Conservation (phyloP, 2,797 vertebrate species). For the Scolopax bukidnonensis region DNA sequence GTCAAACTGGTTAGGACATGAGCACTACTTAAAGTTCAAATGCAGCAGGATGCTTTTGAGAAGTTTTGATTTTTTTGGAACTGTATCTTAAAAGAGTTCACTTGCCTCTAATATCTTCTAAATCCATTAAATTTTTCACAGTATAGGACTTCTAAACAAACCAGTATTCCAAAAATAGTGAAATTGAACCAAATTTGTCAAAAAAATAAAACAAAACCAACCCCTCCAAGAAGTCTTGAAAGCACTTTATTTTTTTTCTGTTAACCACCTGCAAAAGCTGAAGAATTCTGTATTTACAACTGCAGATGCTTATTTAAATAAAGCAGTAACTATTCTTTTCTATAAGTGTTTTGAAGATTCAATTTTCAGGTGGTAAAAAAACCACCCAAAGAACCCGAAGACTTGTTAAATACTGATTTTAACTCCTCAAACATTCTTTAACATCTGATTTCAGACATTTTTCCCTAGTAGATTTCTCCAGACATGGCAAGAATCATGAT, state of each 20-base stretch:
- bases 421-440: neutral
- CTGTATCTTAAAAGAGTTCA: neutral
- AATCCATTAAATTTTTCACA: neutral
- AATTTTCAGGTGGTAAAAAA: neutral
- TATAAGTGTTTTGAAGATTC: neutral
- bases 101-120: neutral
- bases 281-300: neutral
- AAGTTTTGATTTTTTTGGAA: neutral
- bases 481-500: neutral
- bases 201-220: neutral
- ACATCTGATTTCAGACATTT: neutral
- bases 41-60: neutral
- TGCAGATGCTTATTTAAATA: neutral
- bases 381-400: accelerated
- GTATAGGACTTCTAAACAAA: neutral
- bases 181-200: neutral
- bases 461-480: neutral
- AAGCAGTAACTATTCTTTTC: neutral
- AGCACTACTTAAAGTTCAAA: neutral
- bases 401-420: neutral
- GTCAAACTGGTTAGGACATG: neutral
- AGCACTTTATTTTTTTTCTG: neutral
- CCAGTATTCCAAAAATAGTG: neutral
- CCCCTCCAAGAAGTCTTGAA: neutral
- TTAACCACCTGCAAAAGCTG: neutral